These are phyloP conservation scores for Zaprionus obscuricornis DNA, from an alignment of 2,888 invertebrate genomes.

Conservation along the genomic window DNA sequence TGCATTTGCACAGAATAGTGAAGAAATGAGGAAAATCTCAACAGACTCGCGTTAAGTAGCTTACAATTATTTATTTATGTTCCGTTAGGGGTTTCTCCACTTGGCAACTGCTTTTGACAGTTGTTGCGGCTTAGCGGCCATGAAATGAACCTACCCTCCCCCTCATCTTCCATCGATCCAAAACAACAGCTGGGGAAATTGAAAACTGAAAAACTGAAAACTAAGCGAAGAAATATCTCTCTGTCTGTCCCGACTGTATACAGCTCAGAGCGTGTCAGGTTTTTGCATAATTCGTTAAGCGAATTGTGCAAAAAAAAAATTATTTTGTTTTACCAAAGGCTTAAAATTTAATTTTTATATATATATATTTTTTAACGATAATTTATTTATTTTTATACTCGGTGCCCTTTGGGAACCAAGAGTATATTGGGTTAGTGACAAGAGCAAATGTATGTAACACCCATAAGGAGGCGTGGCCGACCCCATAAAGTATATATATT, in stretches of 20 bases:
- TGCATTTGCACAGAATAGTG: constrained; percentile 37
- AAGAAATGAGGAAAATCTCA: constrained; percentile 27
- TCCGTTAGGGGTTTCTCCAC: constrained; percentile 31
- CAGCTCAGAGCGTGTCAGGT: neutral
- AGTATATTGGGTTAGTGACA: too few species aligned
- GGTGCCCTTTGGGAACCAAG: too few species aligned
- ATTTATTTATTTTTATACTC: too few species aligned
- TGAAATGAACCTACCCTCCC: constrained; percentile 56
- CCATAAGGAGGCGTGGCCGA: too few species aligned
- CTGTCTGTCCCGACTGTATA: constrained; percentile 1
- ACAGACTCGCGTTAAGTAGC: constrained; percentile 50
- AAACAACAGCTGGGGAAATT: constrained; percentile 34
- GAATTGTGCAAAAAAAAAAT: constrained; percentile 14
- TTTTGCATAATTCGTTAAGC: constrained; percentile 49
- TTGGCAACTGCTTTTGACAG: constrained; percentile 51
- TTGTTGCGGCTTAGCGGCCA: constrained; percentile 60
- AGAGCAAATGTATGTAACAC: too few species aligned
- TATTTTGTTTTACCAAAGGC: constrained; percentile 11
- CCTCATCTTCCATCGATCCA: too few species aligned
- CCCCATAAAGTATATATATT: too few species aligned
- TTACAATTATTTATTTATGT: constrained; percentile 71
- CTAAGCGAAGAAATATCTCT: neutral
- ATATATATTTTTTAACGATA: too few species aligned
- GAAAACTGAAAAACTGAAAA: constrained; percentile 11
- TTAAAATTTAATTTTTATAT: too few species aligned